These are phyloP conservation scores for Polydrusus tereticollis DNA, from an alignment of 2,888 invertebrate species.

Conservation along the genomic window DNA sequence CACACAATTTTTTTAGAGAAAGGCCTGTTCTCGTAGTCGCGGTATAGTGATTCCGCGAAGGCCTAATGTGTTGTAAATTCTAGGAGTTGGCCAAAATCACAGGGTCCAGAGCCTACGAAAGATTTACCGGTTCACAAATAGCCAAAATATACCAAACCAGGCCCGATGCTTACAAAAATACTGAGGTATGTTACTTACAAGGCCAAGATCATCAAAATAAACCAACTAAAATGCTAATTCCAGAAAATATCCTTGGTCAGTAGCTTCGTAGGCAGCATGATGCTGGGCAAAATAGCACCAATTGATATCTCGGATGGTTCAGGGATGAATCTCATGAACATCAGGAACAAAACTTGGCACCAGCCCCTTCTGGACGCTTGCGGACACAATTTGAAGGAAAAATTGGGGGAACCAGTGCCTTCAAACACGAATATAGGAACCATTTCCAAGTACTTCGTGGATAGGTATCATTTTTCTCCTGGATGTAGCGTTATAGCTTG, in stretches of 20 bases:
- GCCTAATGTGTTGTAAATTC: slow-evolving; percentile 50
- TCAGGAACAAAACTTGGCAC: slow-evolving; percentile 83
- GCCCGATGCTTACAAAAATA: slow-evolving; percentile 78
- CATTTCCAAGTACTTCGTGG: slow-evolving; percentile 84
- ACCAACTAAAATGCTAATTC: slow-evolving; percentile 56
- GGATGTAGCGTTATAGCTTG: slow-evolving; percentile 88
- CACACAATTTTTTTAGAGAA: no score
- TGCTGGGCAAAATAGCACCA: slow-evolving; percentile 89
- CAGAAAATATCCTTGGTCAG: slow-evolving; percentile 93
- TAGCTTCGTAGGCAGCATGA: slow-evolving; percentile 90
- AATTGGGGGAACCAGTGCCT: slow-evolving; percentile 82
- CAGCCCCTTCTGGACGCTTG: slow-evolving; percentile 80
- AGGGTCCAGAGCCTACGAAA: slow-evolving; percentile 88
- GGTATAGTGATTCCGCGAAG: no score
- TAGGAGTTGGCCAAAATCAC: slow-evolving; percentile 84
- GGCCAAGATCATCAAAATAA: no score
- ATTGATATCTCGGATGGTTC: slow-evolving; percentile 95
- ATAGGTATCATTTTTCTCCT: slow-evolving; percentile 86
- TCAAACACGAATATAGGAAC: slow-evolving; percentile 79
- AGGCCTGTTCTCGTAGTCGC: no score
- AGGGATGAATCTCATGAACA: slow-evolving; percentile 95
- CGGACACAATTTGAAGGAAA: slow-evolving; percentile 79
- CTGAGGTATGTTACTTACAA: slow-evolving; percentile 72
- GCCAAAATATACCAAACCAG: slow-evolving; percentile 85
- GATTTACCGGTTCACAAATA: slow-evolving; percentile 95